A percentile compares a stretch with the other conserved stretches of the same genome.
Conservation (phyloP, 2,888 invertebrate species). For the Trimorus sp. region DNA sequence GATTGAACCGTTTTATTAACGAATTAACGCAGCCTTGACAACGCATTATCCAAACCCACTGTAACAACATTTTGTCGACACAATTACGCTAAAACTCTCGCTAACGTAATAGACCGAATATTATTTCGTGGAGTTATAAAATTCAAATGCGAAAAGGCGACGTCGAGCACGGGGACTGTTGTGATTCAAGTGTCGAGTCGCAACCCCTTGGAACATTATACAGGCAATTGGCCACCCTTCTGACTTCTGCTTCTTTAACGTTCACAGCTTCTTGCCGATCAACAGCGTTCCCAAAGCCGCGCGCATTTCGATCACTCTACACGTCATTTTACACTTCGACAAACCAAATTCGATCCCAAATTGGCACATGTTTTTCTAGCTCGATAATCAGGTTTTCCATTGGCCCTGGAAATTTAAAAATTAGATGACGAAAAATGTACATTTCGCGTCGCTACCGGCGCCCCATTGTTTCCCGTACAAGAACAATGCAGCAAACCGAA, state of each 20-base stretch:
- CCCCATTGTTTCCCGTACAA: too few relatives aligned
- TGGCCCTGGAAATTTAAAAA: too few relatives aligned
- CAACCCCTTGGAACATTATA: conserved; percentile 68
- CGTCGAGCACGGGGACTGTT: conserved; percentile 47
- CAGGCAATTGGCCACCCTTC: conserved; percentile 66
- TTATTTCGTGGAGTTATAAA: conserved; percentile 51
- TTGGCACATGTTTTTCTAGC: too few relatives aligned
- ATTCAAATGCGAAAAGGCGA: conserved; percentile 53
- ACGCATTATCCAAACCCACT: too few relatives aligned
- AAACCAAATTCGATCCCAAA: conserved; percentile 5
- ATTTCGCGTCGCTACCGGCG: too few relatives aligned
- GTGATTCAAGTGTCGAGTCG: conserved; percentile 61
- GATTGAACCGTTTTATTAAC: too few relatives aligned
- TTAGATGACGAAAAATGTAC: too few relatives aligned
- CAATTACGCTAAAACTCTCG: conserved; percentile 1
- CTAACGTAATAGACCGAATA: conserved; percentile 26
- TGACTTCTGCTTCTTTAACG: conserved; percentile 69
- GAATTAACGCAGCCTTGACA: too few relatives aligned
- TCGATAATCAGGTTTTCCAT: too few relatives aligned
- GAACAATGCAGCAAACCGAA: too few relatives aligned
- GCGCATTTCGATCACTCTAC: conserved; percentile 42
- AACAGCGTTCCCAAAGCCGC: conserved; percentile 49
- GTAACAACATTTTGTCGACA: neutral
- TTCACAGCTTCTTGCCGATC: conserved; percentile 68
- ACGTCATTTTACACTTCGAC: conserved; percentile 25